Base-by-base conservation (phyloP, 2,113 vertebrate genomes). In the Clarias macrocephalus region DNA sequence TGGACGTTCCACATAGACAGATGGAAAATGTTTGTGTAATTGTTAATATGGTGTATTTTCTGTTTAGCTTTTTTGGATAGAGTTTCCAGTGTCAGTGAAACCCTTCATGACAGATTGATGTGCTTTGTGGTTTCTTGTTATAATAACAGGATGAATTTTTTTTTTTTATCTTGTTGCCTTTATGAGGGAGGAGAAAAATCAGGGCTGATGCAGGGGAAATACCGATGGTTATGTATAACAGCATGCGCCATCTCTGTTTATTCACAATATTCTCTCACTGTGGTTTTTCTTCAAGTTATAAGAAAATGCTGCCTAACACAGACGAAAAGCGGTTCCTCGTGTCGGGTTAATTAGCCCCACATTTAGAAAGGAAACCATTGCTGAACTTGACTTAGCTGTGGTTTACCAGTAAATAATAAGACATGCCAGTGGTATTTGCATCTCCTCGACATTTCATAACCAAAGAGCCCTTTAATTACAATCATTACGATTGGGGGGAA, bases 361-460 rank as follows among this genome's bases (percentile, higher is more conserved):
- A 54, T 77, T 54, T 16, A 56, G 5, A 56, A 77, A 56, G 28
- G 52, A 77, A 56, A 68, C 81, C 76, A 65, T 80, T 63, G 56
- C 80, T 21, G n/a, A 80, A 56, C 63, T 79, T 30, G 37, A 85
- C 56, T 52, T 77, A 56, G 5, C 12, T 56, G 48, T n/a, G 75
- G 75, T 56, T 79, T 79, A 79, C n/a, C 37, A 57, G n/a, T 56
- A 79, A 56, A 6, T 56, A 79, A 54, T 77, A 3, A 19, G n/a
- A 59, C n/a, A 11, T 5, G 1, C 18, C 28, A 57, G 5, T 68
- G 25, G 54, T 70, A 62, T 83, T 83, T 62, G 81, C 5, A 42
- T 89, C 57, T 63, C 56, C 5, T 54, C 87, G 81, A 66, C 81
- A 84, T 88, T 88, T 90, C 75, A 80, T 80, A 85, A 68, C 16